Base-by-base conservation (phyloP, 2,888 invertebrate species). In the Steromphala cineraria region DNA sequence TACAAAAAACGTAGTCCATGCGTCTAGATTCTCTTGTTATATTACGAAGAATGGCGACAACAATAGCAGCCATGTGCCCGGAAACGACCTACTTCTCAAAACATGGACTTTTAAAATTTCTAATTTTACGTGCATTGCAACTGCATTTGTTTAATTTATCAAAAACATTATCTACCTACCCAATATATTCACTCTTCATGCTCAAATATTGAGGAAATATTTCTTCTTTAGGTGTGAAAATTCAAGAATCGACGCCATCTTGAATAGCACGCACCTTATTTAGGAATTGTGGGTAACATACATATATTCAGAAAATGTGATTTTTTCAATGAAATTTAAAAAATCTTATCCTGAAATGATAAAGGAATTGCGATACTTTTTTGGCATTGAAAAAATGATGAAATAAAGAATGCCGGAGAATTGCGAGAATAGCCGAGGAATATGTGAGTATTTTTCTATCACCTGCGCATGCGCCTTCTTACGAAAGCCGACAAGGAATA, bases 1-100 rank as follows among this genome's bases (percentile, higher is more conserved):
- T 10, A 10, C 10, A 10, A 5, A 46, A 46, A 46, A 46, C 46
- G 46, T 46, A 46, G 46, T 8, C 10, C 46, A 46, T 46, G 46
- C 46, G 46, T 46, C 46, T 46, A 46, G 13, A 46, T 13, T 5
- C 7, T 46, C 46, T 46, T 46, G 46, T 46, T 46, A 7, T 36
- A 46, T 46, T 46, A 46, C 46, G 13, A 2, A 62, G 62, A 62
- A 62, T 62, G 62, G 24, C 28, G 62, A 62, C 62, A 62, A 62
- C 62, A 62, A 62, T 46, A 62, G 62, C 62, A 62, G n/a, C 62
- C 62, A 62, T 62, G 62, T 62, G 62, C 62, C 62, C 62, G 62
- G 62, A 62, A 62, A 62, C 62, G 62, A 28, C 24, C 62, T 28
- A 15, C 28, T 62, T 24, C 15, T 24, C 28, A 5, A 24, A 62